phyloP scores from a whole-genome alignment of 2,113 vertebrate species.

The Callipepla californica region DNA sequence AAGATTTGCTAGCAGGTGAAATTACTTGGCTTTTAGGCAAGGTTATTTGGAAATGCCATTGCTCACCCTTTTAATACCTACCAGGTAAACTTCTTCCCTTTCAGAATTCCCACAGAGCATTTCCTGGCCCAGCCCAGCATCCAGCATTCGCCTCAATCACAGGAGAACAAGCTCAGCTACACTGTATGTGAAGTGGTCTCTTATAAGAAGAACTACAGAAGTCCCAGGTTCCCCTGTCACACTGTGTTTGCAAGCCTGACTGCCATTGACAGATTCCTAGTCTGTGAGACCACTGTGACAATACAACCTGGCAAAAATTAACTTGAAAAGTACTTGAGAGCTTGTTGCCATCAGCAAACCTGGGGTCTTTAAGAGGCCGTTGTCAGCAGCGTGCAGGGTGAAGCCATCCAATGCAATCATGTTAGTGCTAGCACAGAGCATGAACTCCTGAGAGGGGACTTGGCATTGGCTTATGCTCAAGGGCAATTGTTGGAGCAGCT shows the following conservation, averaged over 20 bases:
- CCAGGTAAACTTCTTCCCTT: slow-evolving; percentile 5
- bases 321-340: background rate
- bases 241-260: slow-evolving; percentile 6
- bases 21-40: slow-evolving; percentile 18
- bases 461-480: slow-evolving; percentile 21
- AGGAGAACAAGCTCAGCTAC: background rate
- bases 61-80: background rate
- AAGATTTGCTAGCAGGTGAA: slow-evolving; percentile 20
- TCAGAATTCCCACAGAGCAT: background rate
- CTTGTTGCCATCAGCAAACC: slow-evolving; percentile 14
- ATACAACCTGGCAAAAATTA: background rate
- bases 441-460: background rate
- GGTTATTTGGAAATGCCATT: background rate
- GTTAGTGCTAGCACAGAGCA: background rate
- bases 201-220: background rate
- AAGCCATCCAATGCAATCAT: background rate
- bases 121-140: background rate
- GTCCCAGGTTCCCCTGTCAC: slow-evolving; percentile 31
- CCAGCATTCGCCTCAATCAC: background rate
- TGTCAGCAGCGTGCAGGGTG: background rate
- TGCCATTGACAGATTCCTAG: background rate
- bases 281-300: background rate
- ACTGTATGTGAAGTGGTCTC: background rate
- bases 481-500: slow-evolving; percentile 35
- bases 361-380: background rate